Evolutionary conservation across 2,113 vertebrate genomes (phyloP).

Genomic region (Alces alces): DNA sequence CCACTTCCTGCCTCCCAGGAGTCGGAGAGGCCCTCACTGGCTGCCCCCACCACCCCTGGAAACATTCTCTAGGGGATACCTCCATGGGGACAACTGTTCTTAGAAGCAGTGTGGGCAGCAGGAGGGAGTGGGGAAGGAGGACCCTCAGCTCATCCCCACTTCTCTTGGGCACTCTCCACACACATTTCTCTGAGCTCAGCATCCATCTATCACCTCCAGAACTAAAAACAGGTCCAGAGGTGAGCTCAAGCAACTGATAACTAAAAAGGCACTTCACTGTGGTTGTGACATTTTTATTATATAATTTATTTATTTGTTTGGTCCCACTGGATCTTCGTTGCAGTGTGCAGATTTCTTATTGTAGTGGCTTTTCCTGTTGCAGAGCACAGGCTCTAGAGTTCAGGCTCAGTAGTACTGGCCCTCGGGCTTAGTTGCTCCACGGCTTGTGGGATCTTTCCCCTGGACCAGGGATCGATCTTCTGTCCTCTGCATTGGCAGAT

Average conservation of each 20-base stretch:
- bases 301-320: not conserved
- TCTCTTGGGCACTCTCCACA: not conserved
- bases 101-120: not conserved
- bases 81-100: not conserved
- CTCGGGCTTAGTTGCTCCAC: not conserved
- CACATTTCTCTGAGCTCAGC: not conserved
- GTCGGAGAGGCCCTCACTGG: not conserved
- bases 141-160: not conserved
- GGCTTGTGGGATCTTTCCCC: not conserved
- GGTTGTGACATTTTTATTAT: not conserved
- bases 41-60: not conserved
- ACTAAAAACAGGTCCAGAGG: not conserved
- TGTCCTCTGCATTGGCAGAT: not conserved
- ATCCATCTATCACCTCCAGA: not conserved
- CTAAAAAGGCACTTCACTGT: not conserved
- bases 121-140: not conserved
- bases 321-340: not conserved
- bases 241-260: not conserved
- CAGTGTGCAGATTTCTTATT: not conserved
- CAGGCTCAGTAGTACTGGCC: not conserved
- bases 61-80: not conserved
- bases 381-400: not conserved
- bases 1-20: conserved; percentile 64
- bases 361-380: not conserved
- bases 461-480: not conserved